Evolutionary conservation across 1,140 invertebrate genomes (phyloP), one percentile per base, ranked within the genome.

Genomic region (Trypoxylus dichotomus): DNA sequence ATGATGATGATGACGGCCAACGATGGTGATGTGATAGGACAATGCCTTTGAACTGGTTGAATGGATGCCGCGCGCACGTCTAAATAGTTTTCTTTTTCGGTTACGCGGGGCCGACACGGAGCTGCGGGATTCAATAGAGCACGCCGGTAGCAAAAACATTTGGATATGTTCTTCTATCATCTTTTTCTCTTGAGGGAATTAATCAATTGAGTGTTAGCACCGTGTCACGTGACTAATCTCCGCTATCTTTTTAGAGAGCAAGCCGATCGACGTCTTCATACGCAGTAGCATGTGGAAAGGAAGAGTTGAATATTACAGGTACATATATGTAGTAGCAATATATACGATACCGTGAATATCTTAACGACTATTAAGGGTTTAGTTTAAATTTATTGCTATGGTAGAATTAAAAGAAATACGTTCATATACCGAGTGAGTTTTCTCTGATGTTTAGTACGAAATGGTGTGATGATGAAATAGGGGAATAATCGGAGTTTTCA

Each of bases 61-160:
- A 74, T 74, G 72, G 32, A 29, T 43, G 37, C 72, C 72, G 72
- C 60, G 60, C 60, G 60, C 72, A 29, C 72, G 41, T 74, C 29
- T 74, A 74, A 74, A 74, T 74, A 74, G 72, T 74, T 74, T 68
- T 29, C 60, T 68, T 68, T 68, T 68, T 68, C 60, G 60, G 27
- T n/a, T 5, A 15, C 47, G 27, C 60, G 24, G 60, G 11, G 21
- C 24, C 60, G 60, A 68, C 60, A 29, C 21, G 21, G 60, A 68
- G 19, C 15, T 27, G n/a, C 15, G 27, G 29, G 32, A 43, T 74
- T 74, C 72, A 74, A 74, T 74, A 74, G 72, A 37, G 29, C 72
- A 74, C 60, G 60, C 60, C 72, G 72, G 72, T 74, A 74, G 72
- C 72, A 74, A 74, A 74, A 74, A 74, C 72, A 74, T 42, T 74